phyloP scores from a whole-genome alignment of 2,888 invertebrate genomes.

The Scotopteryx bipunctaria region DNA sequence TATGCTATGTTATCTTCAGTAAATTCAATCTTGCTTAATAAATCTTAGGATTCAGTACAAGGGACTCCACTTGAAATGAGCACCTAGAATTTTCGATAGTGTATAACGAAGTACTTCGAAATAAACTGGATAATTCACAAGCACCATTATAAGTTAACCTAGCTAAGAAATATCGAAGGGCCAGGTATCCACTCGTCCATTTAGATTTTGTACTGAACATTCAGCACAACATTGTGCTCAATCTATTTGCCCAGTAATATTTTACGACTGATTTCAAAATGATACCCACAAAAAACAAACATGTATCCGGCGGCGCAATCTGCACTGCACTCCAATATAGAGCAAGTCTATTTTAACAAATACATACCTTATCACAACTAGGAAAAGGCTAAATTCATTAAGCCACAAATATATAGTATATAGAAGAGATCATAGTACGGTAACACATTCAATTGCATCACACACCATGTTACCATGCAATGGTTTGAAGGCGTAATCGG shows the following conservation, averaged over 20 bases:
- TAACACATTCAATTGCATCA: slow-evolving; percentile 46
- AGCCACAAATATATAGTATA: slow-evolving; percentile 13
- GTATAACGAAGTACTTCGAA: too few relatives aligned
- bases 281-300: slow-evolving; percentile 29
- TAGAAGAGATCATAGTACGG: slow-evolving; percentile 24
- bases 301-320: slow-evolving; percentile 27
- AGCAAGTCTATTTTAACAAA: slow-evolving; percentile 22
- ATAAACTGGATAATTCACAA: too few relatives aligned
- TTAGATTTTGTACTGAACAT: too few relatives aligned
- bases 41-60: too few relatives aligned
- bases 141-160: too few relatives aligned
- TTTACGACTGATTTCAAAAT: slow-evolving; percentile 25
- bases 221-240: not conserved
- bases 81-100: too few relatives aligned
- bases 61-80: too few relatives aligned
- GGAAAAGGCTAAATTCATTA: slow-evolving; percentile 20
- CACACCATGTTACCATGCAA: slow-evolving; percentile 39
- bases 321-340: slow-evolving; percentile 28
- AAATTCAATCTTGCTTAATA: too few relatives aligned
- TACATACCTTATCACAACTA: slow-evolving; percentile 15
- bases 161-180: too few relatives aligned
- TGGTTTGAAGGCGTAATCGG: slow-evolving; percentile 34
- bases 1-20: too few relatives aligned
- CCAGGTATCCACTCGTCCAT: too few relatives aligned
- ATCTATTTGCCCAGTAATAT: slow-evolving; percentile 8